Evolutionary conservation across 2,113 vertebrate genomes (phyloP), one percentile per base, ranked within the genome.

Genomic region (Kryptolebias marmoratus): DNA sequence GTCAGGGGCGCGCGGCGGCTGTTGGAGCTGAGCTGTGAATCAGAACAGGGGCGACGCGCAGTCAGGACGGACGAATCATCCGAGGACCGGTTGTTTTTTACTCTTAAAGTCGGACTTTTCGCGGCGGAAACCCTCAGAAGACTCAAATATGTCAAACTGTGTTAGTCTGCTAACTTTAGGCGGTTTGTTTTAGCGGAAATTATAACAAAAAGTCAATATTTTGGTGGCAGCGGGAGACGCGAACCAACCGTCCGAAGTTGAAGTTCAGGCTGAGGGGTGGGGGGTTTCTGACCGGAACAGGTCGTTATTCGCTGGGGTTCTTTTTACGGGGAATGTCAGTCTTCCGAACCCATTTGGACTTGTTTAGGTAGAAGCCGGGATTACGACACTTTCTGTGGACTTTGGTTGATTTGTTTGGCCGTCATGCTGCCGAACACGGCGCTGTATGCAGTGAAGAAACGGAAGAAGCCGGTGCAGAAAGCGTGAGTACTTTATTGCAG

Each of bases 401-500:
- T 77, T 75, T 49, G 52, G 27, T 9, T 1, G 39, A 48, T 15
- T 31, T 4, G 68, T 31, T 5, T 39, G 65, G 80, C n/a, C 32
- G 32, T 36, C 68, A 93, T 93, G 91, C 64, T 89, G 83, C 55
- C 75, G 42, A 90, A 80, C 76, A 80, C 84, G 14, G 83, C 89
- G 30, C 88, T 87, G 2, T 94, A 94, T 71, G 93, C 93, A 1
- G 90, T 63, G 30, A 94, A 93, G 90, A 94, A 94, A 85, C 90
- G 93, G 71, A 94, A 94, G 92, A 94, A 94, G 87, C 93, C 93
- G 62, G 91, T 94, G 12, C 93, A 94, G 88, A 94, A 94, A 91
- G 87, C 92, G 93, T 94, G 78, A 94, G 93, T 86, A 15, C 10
- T 36, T n/a, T 59, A n/a, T 22, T 56, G 4, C 6, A 18, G 18